These are phyloP conservation scores for Corapipo altera DNA, from an alignment of 2,113 vertebrate species.

Conservation along the genomic window DNA sequence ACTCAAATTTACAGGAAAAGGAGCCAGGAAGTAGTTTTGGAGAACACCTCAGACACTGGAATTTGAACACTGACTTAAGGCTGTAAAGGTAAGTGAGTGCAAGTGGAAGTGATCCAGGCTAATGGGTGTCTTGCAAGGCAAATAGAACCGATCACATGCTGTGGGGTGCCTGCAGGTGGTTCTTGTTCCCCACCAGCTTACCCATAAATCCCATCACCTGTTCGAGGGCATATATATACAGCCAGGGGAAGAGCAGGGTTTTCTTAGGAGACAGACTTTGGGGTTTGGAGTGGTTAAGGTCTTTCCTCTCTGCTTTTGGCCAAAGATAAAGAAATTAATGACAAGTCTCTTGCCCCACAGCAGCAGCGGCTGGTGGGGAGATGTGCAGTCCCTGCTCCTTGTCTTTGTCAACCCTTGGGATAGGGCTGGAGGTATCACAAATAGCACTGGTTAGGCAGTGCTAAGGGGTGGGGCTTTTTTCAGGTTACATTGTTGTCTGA, in stretches of 20 bases:
- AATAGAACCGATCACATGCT: neutral
- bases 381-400: too few species aligned
- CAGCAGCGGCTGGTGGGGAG: rapidly evolving
- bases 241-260: rapidly evolving
- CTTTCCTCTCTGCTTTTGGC: rapidly evolving
- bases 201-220: neutral
- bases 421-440: neutral
- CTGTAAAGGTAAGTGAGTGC: neutral
- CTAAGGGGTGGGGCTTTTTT: neutral
- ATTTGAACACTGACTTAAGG: neutral
- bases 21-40: neutral
- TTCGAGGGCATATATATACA: neutral
- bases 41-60: neutral
- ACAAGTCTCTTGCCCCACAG: rapidly evolving
- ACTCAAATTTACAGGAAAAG: neutral
- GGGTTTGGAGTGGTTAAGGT: rapidly evolving
- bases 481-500: rapidly evolving
- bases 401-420: neutral
- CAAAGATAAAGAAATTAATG: rapidly evolving
- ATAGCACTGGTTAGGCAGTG: rapidly evolving
- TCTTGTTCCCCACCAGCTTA: neutral
- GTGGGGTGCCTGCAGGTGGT: neutral
- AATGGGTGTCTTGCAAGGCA: neutral
- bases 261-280: rapidly evolving
- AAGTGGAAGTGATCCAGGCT: neutral